phyloP scores from a whole-genome alignment of 2,113 vertebrate genomes.

The Oreochromis aureus region DNA sequence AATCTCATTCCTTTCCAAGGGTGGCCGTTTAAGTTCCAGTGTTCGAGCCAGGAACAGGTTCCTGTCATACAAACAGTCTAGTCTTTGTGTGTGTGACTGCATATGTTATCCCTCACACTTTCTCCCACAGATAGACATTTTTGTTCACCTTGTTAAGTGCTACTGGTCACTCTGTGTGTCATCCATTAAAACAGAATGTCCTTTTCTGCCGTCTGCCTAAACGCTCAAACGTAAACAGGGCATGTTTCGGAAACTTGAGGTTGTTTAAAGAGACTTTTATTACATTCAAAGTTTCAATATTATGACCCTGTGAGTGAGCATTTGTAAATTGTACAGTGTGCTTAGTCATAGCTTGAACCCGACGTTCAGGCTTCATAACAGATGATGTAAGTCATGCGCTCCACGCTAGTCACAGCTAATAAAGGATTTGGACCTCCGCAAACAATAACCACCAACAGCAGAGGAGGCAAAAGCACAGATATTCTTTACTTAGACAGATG shows the following conservation, averaged over 20 bases:
- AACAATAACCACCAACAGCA: constrained; percentile 14
- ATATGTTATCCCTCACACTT: constrained; percentile 14
- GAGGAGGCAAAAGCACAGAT: not conserved
- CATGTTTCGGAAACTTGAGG: not conserved
- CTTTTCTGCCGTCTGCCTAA: not conserved
- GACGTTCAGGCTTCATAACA: constrained; percentile 25
- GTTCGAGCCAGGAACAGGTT: constrained; percentile 32
- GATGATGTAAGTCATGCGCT: constrained; percentile 39
- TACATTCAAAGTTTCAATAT: constrained; percentile 1
- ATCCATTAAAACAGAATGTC: constrained; percentile 3
- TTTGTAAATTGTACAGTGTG: constrained; percentile 25
- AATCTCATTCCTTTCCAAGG: constrained; percentile 27
- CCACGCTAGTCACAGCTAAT: constrained; percentile 43
- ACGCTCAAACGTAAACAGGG: not conserved
- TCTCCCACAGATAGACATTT: constrained; percentile 19
- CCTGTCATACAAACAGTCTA: constrained; percentile 38
- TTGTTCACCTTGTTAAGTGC: constrained; percentile 4
- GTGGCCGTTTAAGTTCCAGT: constrained; percentile 37
- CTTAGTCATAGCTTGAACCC: constrained; percentile 15
- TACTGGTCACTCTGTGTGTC: constrained; percentile 23
- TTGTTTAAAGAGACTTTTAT: constrained; percentile 20
- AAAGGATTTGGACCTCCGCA: constrained; percentile 10
- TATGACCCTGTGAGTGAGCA: constrained; percentile 1
- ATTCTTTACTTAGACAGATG: not conserved
- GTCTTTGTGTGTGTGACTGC: constrained; percentile 42